phyloP scores from a whole-genome alignment of 2,797 vertebrate species.

The Kryptolebias ocellatus region DNA sequence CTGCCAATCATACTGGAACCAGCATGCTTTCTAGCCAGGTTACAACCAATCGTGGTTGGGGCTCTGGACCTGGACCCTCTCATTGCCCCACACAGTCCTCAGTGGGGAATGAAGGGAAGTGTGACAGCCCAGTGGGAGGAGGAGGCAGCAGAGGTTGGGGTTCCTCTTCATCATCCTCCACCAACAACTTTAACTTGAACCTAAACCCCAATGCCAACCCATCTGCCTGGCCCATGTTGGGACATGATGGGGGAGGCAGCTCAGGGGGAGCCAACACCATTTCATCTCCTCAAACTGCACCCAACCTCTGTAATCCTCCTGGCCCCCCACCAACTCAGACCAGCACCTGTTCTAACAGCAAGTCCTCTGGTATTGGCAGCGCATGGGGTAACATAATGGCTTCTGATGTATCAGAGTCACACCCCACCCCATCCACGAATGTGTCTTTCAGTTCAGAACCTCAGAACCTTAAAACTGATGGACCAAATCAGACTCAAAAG shows the following conservation, averaged over 20 bases:
- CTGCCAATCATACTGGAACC: constrained; percentile 88
- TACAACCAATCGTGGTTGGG: constrained; percentile 88
- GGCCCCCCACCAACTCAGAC: constrained; percentile 72
- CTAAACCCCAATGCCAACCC: constrained; percentile 97
- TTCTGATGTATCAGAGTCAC: constrained; percentile 85
- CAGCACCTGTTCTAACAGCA: constrained; percentile 81
- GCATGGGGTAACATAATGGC: constrained; percentile 91
- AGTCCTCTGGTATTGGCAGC: constrained; percentile 91
- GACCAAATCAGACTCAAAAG: constrained; percentile 98
- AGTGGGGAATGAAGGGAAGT: constrained; percentile 84
- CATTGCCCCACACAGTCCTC: constrained; percentile 76
- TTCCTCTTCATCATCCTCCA: constrained; percentile 89
- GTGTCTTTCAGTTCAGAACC: constrained; percentile 98
- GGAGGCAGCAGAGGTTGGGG: constrained; percentile 88
- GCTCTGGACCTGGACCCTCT: constrained; percentile 80
- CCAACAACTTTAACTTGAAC: constrained; percentile 96
- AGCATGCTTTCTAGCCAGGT: constrained; percentile 87
- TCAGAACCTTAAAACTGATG: constrained; percentile 99
- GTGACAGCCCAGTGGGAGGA: constrained; percentile 87
- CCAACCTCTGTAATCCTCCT: constrained; percentile 76
- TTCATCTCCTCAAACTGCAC: constrained; percentile 74
- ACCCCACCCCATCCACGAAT: constrained; percentile 92
- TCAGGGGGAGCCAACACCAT: constrained; percentile 89
- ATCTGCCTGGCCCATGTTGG: constrained; percentile 96
- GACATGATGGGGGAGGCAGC: constrained; percentile 92